phyloP scores from a whole-genome alignment of 2,888 invertebrate species.

The Drosophila rellima region DNA sequence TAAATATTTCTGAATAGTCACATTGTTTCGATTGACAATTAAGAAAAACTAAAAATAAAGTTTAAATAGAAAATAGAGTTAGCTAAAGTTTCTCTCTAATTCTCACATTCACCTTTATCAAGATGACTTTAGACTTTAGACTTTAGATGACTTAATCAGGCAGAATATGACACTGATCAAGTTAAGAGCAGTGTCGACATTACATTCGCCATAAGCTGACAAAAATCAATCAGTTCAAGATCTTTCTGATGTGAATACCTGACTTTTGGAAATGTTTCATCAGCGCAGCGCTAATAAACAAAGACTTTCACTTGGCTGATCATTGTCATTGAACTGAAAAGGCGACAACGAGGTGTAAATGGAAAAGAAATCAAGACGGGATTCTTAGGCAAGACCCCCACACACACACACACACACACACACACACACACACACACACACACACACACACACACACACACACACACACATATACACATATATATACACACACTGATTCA shows the following conservation, averaged over 20 bases:
- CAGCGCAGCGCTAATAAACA: constrained; percentile 66
- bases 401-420: not conserved
- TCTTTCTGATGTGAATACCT: constrained; percentile 12
- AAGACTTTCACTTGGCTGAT: constrained; percentile 68
- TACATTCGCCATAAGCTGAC: not conserved
- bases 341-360: constrained; percentile 53
- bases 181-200: constrained; percentile 3
- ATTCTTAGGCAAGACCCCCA: constrained; percentile 12
- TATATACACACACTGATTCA: not conserved
- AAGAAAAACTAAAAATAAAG: not conserved
- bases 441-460: not conserved
- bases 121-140: too few species aligned
- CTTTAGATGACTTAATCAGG: not conserved
- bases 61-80: not conserved
- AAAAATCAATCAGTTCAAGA: constrained; percentile 26
- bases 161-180: not conserved
- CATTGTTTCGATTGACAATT: not conserved
- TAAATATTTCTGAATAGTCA: not conserved
- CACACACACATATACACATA: not conserved
- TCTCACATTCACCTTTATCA: too few species aligned
- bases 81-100: too few species aligned
- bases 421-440: constrained; percentile 3
- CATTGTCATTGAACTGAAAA: constrained; percentile 73
- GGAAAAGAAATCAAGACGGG: constrained; percentile 50
- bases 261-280: constrained; percentile 34